A percentile compares a stretch with the other conserved stretches of the same genome.
Conservation (phyloP, 2,113 vertebrate genomes). For the Mobula hypostoma region DNA sequence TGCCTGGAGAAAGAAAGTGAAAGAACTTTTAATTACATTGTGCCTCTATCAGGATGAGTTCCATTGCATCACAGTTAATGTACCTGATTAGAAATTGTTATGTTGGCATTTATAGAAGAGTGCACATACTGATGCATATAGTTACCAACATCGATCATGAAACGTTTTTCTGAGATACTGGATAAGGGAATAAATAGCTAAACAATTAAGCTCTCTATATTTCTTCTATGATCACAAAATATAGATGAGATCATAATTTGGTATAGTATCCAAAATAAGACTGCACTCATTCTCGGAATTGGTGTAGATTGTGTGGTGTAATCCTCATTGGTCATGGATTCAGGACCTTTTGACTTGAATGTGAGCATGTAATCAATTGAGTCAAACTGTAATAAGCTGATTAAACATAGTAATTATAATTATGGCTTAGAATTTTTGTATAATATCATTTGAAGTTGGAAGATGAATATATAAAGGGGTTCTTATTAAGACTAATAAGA, state of each 20-base stretch:
- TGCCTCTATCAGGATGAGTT: background rate
- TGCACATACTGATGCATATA: background rate
- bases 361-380: background rate
- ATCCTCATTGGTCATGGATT: background rate
- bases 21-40: background rate
- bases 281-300: background rate
- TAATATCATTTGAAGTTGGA: background rate
- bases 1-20: background rate
- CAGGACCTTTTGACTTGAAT: background rate
- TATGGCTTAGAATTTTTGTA: background rate
- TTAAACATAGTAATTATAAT: background rate
- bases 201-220: background rate
- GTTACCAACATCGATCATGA: background rate
- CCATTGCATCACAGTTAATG: background rate
- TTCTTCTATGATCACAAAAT: background rate
- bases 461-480: background rate
- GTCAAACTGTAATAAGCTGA: background rate
- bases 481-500: background rate
- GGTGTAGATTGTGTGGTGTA: background rate
- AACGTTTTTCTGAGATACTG: background rate
- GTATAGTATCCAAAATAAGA: background rate
- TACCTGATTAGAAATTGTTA: background rate
- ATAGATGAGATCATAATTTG: background rate
- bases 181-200: background rate
- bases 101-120: background rate